Conservation (phyloP, 2,888 invertebrate species). For the Dasypolia templi region DNA sequence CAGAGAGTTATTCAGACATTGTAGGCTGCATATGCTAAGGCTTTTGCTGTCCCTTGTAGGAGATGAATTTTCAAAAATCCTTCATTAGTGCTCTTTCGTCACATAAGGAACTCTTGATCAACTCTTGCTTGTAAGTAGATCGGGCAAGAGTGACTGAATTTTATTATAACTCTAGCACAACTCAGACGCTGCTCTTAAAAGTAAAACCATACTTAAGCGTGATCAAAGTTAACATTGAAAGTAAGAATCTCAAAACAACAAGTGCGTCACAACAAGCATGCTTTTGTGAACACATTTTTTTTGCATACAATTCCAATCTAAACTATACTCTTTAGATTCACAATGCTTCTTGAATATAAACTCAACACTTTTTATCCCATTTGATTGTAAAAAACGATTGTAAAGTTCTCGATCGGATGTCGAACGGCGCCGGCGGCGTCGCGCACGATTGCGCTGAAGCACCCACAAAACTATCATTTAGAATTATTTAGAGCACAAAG, state of each 20-base stretch:
- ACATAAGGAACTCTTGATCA: neutral
- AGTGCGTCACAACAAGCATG: slow-evolving; percentile 15
- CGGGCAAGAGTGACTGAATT: neutral
- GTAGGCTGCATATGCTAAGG: too few species aligned
- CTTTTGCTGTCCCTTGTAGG: neutral
- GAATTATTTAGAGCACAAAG: slow-evolving; percentile 48
- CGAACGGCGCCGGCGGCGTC: slow-evolving; percentile 38
- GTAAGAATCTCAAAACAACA: slow-evolving; percentile 19
- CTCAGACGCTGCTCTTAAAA: neutral
- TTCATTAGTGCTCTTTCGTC: neutral
- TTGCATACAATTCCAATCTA: slow-evolving; percentile 26
- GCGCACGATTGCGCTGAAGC: slow-evolving; percentile 67
- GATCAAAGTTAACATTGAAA: slow-evolving; percentile 15
- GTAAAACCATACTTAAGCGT: slow-evolving; percentile 17
- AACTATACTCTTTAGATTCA: slow-evolving; percentile 15
- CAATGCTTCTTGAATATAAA: slow-evolving; percentile 36
- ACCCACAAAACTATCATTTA: slow-evolving; percentile 58
- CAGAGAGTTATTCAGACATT: too few species aligned
- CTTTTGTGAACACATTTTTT: slow-evolving; percentile 16
- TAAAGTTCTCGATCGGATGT: slow-evolving; percentile 44
- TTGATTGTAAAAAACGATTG: slow-evolving; percentile 40
- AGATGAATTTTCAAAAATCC: neutral
- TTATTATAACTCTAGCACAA: neutral
- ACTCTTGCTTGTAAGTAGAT: neutral
- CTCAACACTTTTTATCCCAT: slow-evolving; percentile 43